Evolutionary conservation across 1,140 invertebrate species (phyloP).

Genomic region (Caerostris extrusa): DNA sequence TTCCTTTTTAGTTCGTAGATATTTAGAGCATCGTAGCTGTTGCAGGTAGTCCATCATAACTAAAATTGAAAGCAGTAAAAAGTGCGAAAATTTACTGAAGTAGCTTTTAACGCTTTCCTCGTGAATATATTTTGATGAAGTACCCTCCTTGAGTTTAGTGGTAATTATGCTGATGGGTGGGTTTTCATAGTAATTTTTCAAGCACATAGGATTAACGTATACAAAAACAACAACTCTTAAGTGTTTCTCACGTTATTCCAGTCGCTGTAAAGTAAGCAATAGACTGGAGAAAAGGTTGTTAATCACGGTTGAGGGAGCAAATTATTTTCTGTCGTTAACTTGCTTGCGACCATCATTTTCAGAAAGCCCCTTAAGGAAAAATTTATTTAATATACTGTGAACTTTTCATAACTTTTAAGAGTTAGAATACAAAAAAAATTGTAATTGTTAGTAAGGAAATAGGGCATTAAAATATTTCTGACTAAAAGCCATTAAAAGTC

Average conservation of each 20-base stretch:
- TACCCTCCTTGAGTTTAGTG: background rate
- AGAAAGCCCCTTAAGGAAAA: background rate
- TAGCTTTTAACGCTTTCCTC: background rate
- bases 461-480: background rate
- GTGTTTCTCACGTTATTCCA: slow-evolving; percentile 16
- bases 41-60: background rate
- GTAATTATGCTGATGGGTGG: slow-evolving; percentile 15
- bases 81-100: background rate
- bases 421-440: background rate
- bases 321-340: slow-evolving; percentile 2
- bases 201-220: background rate
- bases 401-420: background rate
- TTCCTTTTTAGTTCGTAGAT: background rate
- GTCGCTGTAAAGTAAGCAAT: background rate
- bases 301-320: background rate
- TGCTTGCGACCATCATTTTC: background rate
- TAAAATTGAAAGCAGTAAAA: background rate
- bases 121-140: slow-evolving; percentile 12
- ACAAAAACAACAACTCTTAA: slow-evolving; percentile 12
- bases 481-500: background rate
- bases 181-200: background rate
- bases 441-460: background rate
- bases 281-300: background rate
- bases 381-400: background rate
- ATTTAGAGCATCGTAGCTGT: background rate